Conservation (phyloP, 2,888 invertebrate species). For the Rhimphoctona megacephalus region DNA sequence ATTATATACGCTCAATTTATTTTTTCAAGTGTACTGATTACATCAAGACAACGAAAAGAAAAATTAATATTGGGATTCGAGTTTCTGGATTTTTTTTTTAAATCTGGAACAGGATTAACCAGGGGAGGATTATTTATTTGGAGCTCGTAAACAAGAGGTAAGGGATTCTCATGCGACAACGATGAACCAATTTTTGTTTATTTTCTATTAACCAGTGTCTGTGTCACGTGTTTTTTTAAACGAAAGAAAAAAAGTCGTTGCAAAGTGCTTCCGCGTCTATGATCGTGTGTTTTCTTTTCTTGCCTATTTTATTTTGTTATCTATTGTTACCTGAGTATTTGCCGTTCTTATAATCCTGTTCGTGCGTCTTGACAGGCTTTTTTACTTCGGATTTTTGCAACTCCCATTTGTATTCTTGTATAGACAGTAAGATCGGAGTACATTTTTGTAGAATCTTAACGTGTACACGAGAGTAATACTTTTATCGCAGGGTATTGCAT, state of each 20-base stretch:
- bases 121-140: constrained; percentile 50
- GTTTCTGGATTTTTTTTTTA: constrained; percentile 6
- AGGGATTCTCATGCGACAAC: constrained; percentile 39
- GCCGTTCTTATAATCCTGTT: constrained; percentile 8
- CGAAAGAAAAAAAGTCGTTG: neutral
- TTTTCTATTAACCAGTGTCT: constrained; percentile 4
- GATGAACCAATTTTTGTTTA: constrained; percentile 13
- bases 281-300: constrained; percentile 37
- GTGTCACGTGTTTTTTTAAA: constrained; percentile 10
- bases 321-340: neutral
- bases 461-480: neutral
- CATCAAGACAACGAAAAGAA: neutral
- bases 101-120: constrained; percentile 37
- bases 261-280: constrained; percentile 47
- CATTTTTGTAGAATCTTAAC: neutral
- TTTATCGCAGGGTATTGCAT: constrained; percentile 14
- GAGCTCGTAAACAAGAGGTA: constrained; percentile 58
- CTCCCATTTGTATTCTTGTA: neutral
- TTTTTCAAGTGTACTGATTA: neutral
- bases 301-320: neutral
- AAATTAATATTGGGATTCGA: neutral
- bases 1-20: neutral
- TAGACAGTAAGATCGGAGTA: neutral
- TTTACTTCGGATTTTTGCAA: constrained; percentile 7
- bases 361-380: constrained; percentile 40